Conservation (phyloP, 2,888 invertebrate genomes). For the Strigamia crassipes region DNA sequence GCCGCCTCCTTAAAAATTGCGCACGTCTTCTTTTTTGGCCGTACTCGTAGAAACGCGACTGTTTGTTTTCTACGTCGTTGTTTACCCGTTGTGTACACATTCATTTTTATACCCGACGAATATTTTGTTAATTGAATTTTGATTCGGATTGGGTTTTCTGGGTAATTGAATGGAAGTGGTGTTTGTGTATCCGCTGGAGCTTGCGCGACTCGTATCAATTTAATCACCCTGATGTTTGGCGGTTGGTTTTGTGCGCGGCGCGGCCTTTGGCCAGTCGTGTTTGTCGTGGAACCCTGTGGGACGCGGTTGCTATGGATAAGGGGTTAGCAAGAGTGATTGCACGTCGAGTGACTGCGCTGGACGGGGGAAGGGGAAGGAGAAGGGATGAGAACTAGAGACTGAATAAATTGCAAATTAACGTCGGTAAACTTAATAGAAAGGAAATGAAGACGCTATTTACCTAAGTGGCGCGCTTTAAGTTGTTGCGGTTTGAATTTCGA, state of each 20-base stretch:
- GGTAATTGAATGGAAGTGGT: neutral
- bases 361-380: no score
- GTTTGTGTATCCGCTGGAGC: neutral
- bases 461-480: neutral
- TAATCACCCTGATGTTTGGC: conserved; percentile 26
- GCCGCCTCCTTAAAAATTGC: neutral
- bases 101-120: no score
- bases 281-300: conserved; percentile 26
- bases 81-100: no score
- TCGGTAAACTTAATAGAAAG: neutral
- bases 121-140: conserved; percentile 23
- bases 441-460: neutral
- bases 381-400: no score
- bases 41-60: no score
- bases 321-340: conserved; percentile 26
- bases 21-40: no score
- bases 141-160: neutral
- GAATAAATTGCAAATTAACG: conserved; percentile 22
- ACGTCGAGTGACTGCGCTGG: no score
- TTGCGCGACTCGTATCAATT: neutral
- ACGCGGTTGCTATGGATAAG: conserved; percentile 5
- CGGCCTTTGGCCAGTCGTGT: conserved; percentile 11
- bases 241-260: neutral
- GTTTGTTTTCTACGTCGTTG: no score
- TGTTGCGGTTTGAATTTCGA: neutral